These are phyloP conservation scores for Cryptotis parvus DNA, from an alignment of 2,113 vertebrate species.

Conservation along the genomic window DNA sequence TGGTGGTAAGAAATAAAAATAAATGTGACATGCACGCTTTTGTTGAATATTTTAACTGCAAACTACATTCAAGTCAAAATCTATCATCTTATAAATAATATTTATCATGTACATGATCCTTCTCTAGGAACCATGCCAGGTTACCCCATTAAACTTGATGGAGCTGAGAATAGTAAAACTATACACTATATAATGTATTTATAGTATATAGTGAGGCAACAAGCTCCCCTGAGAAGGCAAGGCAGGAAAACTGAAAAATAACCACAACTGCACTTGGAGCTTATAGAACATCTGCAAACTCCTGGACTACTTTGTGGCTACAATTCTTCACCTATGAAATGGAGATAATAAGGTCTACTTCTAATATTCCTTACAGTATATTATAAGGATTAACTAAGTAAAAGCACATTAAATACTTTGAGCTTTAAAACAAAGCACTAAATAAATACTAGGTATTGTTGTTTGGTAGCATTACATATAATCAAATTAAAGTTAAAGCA, in stretches of 20 bases:
- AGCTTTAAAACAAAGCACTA: slow-evolving; percentile 57
- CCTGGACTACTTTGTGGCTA: slow-evolving; percentile 53
- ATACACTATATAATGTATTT: slow-evolving; percentile 78
- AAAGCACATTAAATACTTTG: slow-evolving; percentile 73
- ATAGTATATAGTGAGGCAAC: slow-evolving; percentile 76
- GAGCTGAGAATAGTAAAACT: slow-evolving; percentile 81
- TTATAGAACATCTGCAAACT: slow-evolving; percentile 53
- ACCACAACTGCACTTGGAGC: slow-evolving; percentile 43
- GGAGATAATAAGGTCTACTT: slow-evolving; percentile 62
- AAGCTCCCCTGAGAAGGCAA: slow-evolving; percentile 67
- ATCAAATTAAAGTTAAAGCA: slow-evolving; percentile 68
- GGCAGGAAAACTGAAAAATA: slow-evolving; percentile 73
- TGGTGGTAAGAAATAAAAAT: slow-evolving; percentile 56
- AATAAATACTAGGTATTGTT: slow-evolving; percentile 74
- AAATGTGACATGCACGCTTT: slow-evolving; percentile 53
- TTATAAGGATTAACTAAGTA: slow-evolving; percentile 70
- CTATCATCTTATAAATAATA: slow-evolving; percentile 77
- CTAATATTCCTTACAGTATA: slow-evolving; percentile 61
- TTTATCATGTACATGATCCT: slow-evolving; percentile 81
- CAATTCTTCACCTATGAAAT: slow-evolving; percentile 62
- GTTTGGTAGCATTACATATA: slow-evolving; percentile 71
- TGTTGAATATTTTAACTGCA: slow-evolving; percentile 51
- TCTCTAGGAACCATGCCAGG: slow-evolving; percentile 79
- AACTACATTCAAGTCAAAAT: slow-evolving; percentile 67
- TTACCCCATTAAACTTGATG: slow-evolving; percentile 81